Evolutionary conservation across 1,140 invertebrate genomes (phyloP).

Genomic region (Drosophila lacteicornis): DNA sequence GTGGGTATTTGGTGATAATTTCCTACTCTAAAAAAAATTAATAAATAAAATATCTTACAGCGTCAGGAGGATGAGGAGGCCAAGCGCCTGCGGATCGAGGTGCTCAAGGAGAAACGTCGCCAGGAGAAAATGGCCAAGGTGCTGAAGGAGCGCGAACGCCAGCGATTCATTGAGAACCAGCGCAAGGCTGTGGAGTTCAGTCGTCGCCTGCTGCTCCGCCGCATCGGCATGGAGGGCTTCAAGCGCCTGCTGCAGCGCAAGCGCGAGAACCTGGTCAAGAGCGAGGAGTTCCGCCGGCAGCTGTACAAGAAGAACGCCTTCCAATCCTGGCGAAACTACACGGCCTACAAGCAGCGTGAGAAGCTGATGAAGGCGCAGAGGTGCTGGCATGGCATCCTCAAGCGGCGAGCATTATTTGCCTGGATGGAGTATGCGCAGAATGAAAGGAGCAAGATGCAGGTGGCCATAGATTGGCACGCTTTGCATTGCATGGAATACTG

Average conservation of each 20-base stretch:
- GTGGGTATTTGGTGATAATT: slow-evolving; percentile 17
- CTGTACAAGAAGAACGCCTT: slow-evolving; percentile 86
- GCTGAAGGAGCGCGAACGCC: slow-evolving; percentile 85
- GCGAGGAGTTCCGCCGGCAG: slow-evolving; percentile 85
- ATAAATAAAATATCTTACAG: slow-evolving; percentile 23
- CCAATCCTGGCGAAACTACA: slow-evolving; percentile 86
- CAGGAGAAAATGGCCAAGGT: slow-evolving; percentile 87
- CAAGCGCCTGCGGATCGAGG: slow-evolving; percentile 86
- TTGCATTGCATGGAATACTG: slow-evolving; percentile 86
- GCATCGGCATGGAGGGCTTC: slow-evolving; percentile 86
- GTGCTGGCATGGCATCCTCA: slow-evolving; percentile 85
- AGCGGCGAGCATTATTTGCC: slow-evolving; percentile 75
- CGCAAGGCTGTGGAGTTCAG: slow-evolving; percentile 87
- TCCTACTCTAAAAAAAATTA: too few relatives aligned
- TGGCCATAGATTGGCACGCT: slow-evolving; percentile 88
- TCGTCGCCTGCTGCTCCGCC: slow-evolving; percentile 85
- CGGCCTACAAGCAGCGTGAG: slow-evolving; percentile 85
- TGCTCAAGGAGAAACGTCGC: slow-evolving; percentile 87
- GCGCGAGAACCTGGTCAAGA: slow-evolving; percentile 85
- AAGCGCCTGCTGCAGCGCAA: slow-evolving; percentile 85
- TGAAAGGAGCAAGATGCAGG: slow-evolving; percentile 86
- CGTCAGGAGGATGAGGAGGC: slow-evolving; percentile 87
- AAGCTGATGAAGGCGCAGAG: slow-evolving; percentile 85
- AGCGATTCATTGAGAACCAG: slow-evolving; percentile 85
- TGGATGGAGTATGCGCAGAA: slow-evolving; percentile 85